Conservation (phyloP, 2,113 vertebrate genomes). For the Phylloscopus trochilus region DNA sequence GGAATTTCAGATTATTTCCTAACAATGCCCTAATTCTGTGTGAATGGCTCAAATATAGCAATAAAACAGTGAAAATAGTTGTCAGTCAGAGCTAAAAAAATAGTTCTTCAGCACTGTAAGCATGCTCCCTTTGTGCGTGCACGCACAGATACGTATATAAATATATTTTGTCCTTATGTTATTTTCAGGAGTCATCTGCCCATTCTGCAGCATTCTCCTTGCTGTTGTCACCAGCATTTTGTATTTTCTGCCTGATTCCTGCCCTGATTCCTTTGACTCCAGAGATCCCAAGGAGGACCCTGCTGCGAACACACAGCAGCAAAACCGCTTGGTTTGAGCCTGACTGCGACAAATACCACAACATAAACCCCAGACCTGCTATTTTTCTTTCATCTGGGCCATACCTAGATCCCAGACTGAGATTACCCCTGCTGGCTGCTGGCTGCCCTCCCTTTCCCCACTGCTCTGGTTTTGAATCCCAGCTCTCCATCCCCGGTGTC, state of each 20-base stretch:
- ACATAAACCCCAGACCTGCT: neutral
- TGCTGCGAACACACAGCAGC: neutral
- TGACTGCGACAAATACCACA: accelerated
- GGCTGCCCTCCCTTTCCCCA: neutral
- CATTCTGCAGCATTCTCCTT: neutral
- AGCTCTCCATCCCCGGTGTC: accelerated
- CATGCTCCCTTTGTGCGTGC: accelerated
- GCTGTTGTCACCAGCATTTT: neutral
- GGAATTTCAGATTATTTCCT: neutral
- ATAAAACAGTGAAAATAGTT: neutral
- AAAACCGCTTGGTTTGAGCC: accelerated
- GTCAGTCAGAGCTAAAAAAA: neutral
- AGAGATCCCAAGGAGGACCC: neutral
- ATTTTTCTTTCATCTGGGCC: constrained; percentile 8
- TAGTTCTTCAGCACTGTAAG: neutral
- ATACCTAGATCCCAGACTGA: constrained; percentile 24
- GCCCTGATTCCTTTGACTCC: neutral
- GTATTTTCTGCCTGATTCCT: neutral
- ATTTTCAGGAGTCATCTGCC: neutral
- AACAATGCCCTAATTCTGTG: neutral
- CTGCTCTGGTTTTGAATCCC: neutral
- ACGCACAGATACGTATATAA: accelerated
- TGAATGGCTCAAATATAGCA: neutral
- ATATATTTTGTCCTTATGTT: neutral
- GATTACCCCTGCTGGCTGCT: neutral